These are phyloP conservation scores for Heliconius cydno DNA, from an alignment of 2,888 invertebrate genomes.

Conservation along the genomic window DNA sequence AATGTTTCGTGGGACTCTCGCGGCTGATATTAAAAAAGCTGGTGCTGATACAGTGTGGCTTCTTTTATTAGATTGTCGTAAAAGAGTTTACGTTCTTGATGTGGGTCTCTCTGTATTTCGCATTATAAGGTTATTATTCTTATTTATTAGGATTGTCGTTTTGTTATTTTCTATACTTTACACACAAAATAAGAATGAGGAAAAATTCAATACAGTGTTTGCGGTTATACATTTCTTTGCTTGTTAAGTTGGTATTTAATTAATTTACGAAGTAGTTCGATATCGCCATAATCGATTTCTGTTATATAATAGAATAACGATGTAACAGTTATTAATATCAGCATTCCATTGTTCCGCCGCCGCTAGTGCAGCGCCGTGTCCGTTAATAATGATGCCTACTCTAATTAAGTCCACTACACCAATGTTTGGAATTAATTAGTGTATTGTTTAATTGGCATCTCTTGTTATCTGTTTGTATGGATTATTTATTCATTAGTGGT, in stretches of 20 bases:
- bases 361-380: constrained; percentile 47
- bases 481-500: constrained; percentile 83
- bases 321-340: constrained; percentile 60
- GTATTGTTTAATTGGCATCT: constrained; percentile 84
- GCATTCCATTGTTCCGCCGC: constrained; percentile 57
- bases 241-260: not conserved
- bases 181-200: not conserved
- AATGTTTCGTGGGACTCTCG: constrained; percentile 82
- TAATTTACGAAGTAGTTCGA: constrained; percentile 5
- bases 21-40: constrained; percentile 79
- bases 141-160: constrained; percentile 31
- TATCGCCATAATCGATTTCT: constrained; percentile 42
- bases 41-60: constrained; percentile 70
- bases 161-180: not conserved
- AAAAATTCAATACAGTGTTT: not conserved
- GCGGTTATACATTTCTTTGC: not conserved
- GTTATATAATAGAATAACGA: constrained; percentile 36
- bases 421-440: constrained; percentile 84
- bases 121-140: constrained; percentile 40
- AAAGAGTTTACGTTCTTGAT: constrained; percentile 68
- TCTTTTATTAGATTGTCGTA: constrained; percentile 76
- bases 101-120: constrained; percentile 47
- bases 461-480: constrained; percentile 83
- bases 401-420: constrained; percentile 83
- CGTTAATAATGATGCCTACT: constrained; percentile 62